These are phyloP conservation scores for Sula dactylatra DNA, from an alignment of 2,113 vertebrate species.

Conservation along the genomic window DNA sequence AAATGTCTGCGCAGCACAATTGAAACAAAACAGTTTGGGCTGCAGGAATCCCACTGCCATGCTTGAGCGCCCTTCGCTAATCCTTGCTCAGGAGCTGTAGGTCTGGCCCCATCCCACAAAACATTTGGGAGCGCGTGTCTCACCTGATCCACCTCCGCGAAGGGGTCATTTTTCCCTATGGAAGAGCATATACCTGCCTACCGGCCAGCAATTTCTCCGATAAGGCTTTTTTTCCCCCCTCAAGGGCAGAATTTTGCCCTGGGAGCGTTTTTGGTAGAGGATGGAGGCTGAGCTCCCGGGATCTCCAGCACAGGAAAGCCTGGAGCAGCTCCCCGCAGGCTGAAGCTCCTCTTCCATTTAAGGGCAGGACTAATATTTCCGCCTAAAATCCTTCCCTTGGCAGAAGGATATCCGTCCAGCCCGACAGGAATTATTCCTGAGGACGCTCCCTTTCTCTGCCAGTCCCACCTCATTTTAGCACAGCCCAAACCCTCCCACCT, in stretches of 20 bases:
- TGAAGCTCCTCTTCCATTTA: constrained; percentile 29
- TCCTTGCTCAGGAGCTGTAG: not conserved
- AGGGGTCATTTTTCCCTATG: not conserved
- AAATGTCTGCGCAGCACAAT: not conserved
- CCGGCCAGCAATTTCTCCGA: not conserved
- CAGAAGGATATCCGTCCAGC: not conserved
- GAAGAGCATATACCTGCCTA: not conserved
- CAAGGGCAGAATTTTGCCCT: not conserved
- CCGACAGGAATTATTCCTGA: not conserved
- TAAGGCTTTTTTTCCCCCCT: not conserved
- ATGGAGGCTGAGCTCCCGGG: not conserved
- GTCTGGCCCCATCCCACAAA: not conserved
- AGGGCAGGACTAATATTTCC: constrained; percentile 36
- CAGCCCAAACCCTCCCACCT: not conserved
- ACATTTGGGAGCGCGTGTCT: accelerated
- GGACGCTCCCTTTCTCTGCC: not conserved
- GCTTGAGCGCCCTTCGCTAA: accelerated
- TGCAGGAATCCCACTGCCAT: not conserved
- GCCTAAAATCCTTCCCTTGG: not conserved
- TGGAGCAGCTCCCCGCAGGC: not conserved
- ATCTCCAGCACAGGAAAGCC: not conserved
- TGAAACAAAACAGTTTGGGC: not conserved
- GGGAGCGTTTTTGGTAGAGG: not conserved
- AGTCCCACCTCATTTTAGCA: not conserved
- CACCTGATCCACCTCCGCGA: not conserved